Percentiles rank a stretch among this genome's conserved stretches.
Conservation (phyloP, 2,113 vertebrate genomes). For the Erythrolamprus reginae region DNA sequence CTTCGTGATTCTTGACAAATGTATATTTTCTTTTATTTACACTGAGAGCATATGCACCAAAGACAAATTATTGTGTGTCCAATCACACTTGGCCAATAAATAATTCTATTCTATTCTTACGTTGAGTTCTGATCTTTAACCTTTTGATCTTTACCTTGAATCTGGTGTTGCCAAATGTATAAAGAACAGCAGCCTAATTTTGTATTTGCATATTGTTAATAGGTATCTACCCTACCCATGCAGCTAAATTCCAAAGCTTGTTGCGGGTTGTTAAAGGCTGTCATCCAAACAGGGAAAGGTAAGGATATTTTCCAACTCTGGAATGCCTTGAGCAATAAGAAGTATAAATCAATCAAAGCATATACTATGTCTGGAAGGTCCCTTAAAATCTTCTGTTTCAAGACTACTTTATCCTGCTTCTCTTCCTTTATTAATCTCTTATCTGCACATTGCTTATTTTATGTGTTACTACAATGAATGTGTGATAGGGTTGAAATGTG, state of each 20-base stretch:
- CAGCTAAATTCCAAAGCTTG: background rate
- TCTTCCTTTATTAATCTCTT: background rate
- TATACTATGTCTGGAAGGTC: background rate
- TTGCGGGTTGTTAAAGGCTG: background rate
- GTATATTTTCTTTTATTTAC: too few relatives aligned
- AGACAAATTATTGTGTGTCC: too few relatives aligned
- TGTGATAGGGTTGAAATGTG: background rate
- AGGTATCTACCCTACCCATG: background rate
- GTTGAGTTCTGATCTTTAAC: background rate
- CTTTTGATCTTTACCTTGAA: background rate
- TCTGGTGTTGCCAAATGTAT: background rate
- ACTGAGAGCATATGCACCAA: too few relatives aligned
- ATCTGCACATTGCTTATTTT: background rate
- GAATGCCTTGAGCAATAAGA: background rate
- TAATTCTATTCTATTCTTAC: too few relatives aligned
- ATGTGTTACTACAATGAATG: background rate
- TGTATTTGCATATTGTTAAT: background rate
- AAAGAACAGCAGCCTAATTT: background rate
- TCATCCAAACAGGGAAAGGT: background rate
- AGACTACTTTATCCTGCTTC: background rate
- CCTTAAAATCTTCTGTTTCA: background rate
- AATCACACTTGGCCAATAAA: too few relatives aligned
- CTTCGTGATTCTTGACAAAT: too few relatives aligned
- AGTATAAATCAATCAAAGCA: background rate
- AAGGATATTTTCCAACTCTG: background rate